Base-by-base conservation (phyloP, 2,797 vertebrate species). In the Poeciliopsis presidionis region DNA sequence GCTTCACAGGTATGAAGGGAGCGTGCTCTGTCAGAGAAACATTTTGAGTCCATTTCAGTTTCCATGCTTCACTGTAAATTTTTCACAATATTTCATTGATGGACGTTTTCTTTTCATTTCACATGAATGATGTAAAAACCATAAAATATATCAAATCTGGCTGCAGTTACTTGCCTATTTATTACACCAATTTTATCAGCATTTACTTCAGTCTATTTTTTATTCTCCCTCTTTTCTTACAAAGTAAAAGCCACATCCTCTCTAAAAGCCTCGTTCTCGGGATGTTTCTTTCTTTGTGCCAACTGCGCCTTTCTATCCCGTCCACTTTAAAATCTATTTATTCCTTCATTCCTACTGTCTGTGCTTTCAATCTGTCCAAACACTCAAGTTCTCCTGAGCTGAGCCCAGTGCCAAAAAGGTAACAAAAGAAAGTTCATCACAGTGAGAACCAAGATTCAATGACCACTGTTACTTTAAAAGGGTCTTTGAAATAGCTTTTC, bases 301-400 rank as follows among this genome's bases (percentile, higher is more conserved):
- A 47, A 57, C 72, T 85, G 74, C 81, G 76, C 81, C 83, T 83
- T 85, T 85, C 73, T 90, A 81, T 81, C 78, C 84, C 69, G 63
- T 76, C 81, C 70, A 81, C 81, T 83, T 89, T 80, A 74, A 83
- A 88, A 88, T 85, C 79, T 81, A 81, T 89, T 84, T 78, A 77
- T 88, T 84, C 69, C 80, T 80, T 84, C 46, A 63, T n/a, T 83
- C 49, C 76, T 76, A 81, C 30, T 22, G 53, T 28, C 75, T 57
- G 74, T 77, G 81, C 81, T 84, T 81, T 83, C 77, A 75, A 85
- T 59, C 77, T 77, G 65, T 55, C 81, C 76, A 75, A 89, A 84
- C 76, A 74, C 71, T 57, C n/a, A 53, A 43, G 49, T 78, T 67
- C 59, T 36, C 71, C 80, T 41, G 61, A 47, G 43, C 57, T 59